Percentiles rank a stretch among this genome's conserved stretches.
These are phyloP conservation scores for Frieseomelitta varia DNA, from an alignment of 1,140 invertebrate genomes.

Conservation along the genomic window DNA sequence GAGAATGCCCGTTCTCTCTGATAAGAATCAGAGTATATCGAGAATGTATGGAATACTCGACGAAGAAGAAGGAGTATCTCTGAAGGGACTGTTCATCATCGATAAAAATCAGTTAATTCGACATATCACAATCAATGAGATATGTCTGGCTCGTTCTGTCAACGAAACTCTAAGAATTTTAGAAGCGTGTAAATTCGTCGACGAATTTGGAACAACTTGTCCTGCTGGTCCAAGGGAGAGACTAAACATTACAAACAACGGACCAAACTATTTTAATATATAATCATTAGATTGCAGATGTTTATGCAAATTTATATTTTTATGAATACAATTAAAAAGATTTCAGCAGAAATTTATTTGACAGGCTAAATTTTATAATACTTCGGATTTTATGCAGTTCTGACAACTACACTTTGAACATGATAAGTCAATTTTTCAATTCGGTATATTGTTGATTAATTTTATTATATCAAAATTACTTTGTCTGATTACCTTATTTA, in stretches of 20 bases:
- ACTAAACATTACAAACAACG: constrained; percentile 57
- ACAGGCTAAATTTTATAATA: too few relatives aligned
- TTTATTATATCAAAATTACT: too few relatives aligned
- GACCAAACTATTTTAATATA: constrained; percentile 34
- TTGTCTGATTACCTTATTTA: too few relatives aligned
- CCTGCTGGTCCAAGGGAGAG: constrained; percentile 96
- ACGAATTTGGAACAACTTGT: constrained; percentile 95
- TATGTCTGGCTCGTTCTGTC: constrained; percentile 90
- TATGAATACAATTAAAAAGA: not conserved
- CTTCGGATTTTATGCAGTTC: too few relatives aligned
- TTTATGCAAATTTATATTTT: not conserved
- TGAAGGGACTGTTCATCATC: constrained; percentile 97
- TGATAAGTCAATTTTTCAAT: too few relatives aligned
- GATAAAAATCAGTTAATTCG: constrained; percentile 93
- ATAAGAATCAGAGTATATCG: constrained; percentile 93
- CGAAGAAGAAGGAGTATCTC: constrained; percentile 94
- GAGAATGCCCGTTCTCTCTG: constrained; percentile 96
- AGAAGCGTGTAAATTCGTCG: constrained; percentile 96
- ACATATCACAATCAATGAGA: constrained; percentile 97
- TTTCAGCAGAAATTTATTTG: too few relatives aligned
- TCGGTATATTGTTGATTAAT: too few relatives aligned
- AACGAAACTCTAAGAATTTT: constrained; percentile 95
- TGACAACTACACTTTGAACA: too few relatives aligned
- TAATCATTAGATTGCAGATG: not conserved
- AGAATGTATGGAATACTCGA: constrained; percentile 94